Conservation (phyloP, 2,888 invertebrate genomes). For the Acronicta leporina region DNA sequence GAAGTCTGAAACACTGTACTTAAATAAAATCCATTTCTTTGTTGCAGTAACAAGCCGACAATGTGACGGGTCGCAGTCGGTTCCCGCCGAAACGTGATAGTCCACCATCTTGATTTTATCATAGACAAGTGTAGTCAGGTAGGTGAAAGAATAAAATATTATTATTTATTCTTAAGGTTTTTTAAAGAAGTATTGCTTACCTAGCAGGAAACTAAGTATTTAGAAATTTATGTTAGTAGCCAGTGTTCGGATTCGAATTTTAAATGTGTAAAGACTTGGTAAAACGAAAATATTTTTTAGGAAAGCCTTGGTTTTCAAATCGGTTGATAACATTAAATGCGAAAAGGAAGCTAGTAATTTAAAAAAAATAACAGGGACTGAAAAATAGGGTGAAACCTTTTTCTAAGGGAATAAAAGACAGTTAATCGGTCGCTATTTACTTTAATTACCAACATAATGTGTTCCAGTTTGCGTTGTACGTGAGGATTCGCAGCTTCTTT, state of each 20-base stretch:
- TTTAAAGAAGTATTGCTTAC: not conserved
- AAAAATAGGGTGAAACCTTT: slow-evolving; percentile 10
- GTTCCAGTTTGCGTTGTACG: slow-evolving; percentile 39
- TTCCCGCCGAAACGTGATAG: slow-evolving; percentile 61
- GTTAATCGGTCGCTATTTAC: slow-evolving; percentile 42
- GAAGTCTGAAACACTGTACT: too few species aligned
- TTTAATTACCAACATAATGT: slow-evolving; percentile 53
- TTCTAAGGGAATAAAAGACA: slow-evolving; percentile 23
- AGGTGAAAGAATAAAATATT: slow-evolving; percentile 23
- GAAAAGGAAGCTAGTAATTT: too few species aligned
- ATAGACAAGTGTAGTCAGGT: slow-evolving; percentile 69
- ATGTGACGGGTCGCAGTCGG: slow-evolving; percentile 75
- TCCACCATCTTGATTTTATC: slow-evolving; percentile 73
- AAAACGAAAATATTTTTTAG: too few species aligned
- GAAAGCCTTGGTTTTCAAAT: too few species aligned
- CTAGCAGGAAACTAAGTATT: not conserved
- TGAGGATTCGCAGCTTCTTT: slow-evolving; percentile 46
- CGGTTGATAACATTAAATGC: too few species aligned
- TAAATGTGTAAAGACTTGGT: too few species aligned
- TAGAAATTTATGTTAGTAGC: not conserved
- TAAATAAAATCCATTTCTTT: slow-evolving; percentile 57
- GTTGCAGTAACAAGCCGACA: slow-evolving; percentile 81
- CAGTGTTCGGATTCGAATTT: not conserved
- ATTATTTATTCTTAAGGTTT: not conserved
- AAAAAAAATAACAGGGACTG: not conserved